Evolutionary conservation across 2,888 invertebrate species (phyloP).

Genomic region (Seira musarum): DNA sequence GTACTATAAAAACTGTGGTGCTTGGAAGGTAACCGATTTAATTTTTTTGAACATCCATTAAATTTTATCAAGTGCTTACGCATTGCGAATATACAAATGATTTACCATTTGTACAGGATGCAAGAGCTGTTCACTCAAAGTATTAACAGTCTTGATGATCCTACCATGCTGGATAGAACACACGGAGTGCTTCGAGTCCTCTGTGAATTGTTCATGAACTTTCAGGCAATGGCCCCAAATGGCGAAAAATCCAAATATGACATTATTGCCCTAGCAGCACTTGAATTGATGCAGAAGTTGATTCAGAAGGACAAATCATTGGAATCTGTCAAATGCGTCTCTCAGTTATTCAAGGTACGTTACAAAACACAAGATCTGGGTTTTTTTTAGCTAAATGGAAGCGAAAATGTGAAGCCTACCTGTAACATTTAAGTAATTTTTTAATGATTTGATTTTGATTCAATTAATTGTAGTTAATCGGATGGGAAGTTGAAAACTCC

Average conservation of each 20-base stretch:
- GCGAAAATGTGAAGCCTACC: too few species aligned
- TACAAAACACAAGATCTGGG: too few species aligned
- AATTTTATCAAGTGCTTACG: too few species aligned
- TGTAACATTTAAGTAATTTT: not conserved
- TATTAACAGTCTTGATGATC: constrained; percentile 49
- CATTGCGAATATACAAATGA: not conserved
- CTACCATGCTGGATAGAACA: constrained; percentile 36
- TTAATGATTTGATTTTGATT: constrained; percentile 15
- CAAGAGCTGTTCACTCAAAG: constrained; percentile 63
- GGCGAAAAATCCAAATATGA: constrained; percentile 39
- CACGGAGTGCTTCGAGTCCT: constrained; percentile 62
- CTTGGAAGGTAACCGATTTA: constrained; percentile 48
- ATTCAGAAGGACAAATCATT: constrained; percentile 46
- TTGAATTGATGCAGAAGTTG: constrained; percentile 64
- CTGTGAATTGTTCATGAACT: constrained; percentile 65
- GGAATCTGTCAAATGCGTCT: constrained; percentile 59
- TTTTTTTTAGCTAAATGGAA: too few species aligned
- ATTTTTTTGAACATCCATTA: too few species aligned
- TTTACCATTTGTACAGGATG: constrained; percentile 44
- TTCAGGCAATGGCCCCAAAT: constrained; percentile 45
- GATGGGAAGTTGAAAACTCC: constrained; percentile 66
- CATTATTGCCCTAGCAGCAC: constrained; percentile 62
- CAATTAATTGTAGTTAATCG: constrained; percentile 60
- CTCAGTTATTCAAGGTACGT: constrained; percentile 62
- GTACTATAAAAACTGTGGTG: constrained; percentile 60